Evolutionary conservation across 1,140 invertebrate species (phyloP).

Genomic region (Euschistus heros): DNA sequence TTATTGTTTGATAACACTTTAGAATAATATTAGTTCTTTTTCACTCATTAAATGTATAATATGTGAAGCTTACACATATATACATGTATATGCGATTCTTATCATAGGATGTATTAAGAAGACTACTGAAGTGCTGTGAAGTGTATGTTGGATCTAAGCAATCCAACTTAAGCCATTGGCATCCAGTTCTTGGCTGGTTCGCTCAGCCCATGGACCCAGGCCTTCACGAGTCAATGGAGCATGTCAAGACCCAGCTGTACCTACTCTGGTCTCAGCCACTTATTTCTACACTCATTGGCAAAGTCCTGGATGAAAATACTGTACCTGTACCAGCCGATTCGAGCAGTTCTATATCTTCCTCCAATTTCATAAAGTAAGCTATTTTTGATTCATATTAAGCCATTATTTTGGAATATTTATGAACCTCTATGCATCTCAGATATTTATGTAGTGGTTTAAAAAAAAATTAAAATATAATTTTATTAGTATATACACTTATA

Average conservation of each 20-base stretch:
- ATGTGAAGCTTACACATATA: conserved; percentile 11
- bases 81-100: not conserved
- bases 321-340: conserved; percentile 13
- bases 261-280: conserved; percentile 70
- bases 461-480: not conserved
- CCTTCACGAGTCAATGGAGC: conserved; percentile 70
- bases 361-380: conserved; percentile 29
- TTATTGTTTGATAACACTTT: too few relatives aligned
- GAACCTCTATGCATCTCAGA: too few relatives aligned
- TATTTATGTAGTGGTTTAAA: conserved; percentile 1
- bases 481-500: too few relatives aligned
- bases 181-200: conserved; percentile 96
- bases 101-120: conserved; percentile 60
- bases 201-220: conserved; percentile 70
- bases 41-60: too few relatives aligned
- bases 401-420: too few relatives aligned
- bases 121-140: conserved; percentile 71
- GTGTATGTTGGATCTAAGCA: conserved; percentile 56
- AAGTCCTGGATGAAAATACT: conserved; percentile 34
- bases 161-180: conserved; percentile 89
- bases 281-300: conserved; percentile 40
- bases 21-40: too few relatives aligned
- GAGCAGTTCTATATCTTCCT: conserved; percentile 17
- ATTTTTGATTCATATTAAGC: too few relatives aligned
- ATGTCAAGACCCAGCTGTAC: conserved; percentile 71